Base-by-base conservation (phyloP, 64 coral and sea anemone species). In the Porites australiensis region DNA sequence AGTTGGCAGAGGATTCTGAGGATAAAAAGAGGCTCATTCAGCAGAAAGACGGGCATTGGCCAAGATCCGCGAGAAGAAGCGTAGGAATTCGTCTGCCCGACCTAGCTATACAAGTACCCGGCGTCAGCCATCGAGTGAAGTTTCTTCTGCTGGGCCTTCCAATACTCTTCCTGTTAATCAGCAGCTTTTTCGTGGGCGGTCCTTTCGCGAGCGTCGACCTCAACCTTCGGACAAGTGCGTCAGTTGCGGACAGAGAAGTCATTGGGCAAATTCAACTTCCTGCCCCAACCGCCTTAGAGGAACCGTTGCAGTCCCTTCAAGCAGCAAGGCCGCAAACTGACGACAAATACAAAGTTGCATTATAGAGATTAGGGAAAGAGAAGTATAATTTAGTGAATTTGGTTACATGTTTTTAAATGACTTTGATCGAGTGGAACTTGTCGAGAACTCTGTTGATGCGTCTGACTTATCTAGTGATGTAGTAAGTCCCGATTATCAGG, bases 361-460 rank as follows among this genome's bases (percentile, higher is more conserved):
- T 86, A 50, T 46, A 86, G 64, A 90, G 16, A 79, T 15, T 52
- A 46, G 89, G 54, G 21, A 45, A 55, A 92, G 79, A 92, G 85
- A 68, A 92, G 90, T 92, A 92, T 92, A 44, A 53, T 92, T 92
- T 74, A 46, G 18, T 72, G n/a, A 92, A 70, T 84, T 84, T 72
- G n/a, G 79, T 70, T 58, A 83, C 60, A 49, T 92, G 76, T 86
- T 50, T 86, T 65, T 80, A 67, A 63, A 79, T 16, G 13, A n/a
- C n/a, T n/a, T n/a, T n/a, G n/a, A n/a, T n/a, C n/a, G n/a, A n/a
- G n/a, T n/a, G n/a, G n/a, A n/a, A 9, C 50, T 89, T 53, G 14
- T 5, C 2, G 12, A 7, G 3, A n/a, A n/a, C n/a, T n/a, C n/a
- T n/a, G n/a, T n/a, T n/a, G n/a, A n/a, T n/a, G n/a, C n/a, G n/a